Evolutionary conservation across 2,797 vertebrate species (phyloP).

Genomic region (Percopsis omiscomaycus): DNA sequence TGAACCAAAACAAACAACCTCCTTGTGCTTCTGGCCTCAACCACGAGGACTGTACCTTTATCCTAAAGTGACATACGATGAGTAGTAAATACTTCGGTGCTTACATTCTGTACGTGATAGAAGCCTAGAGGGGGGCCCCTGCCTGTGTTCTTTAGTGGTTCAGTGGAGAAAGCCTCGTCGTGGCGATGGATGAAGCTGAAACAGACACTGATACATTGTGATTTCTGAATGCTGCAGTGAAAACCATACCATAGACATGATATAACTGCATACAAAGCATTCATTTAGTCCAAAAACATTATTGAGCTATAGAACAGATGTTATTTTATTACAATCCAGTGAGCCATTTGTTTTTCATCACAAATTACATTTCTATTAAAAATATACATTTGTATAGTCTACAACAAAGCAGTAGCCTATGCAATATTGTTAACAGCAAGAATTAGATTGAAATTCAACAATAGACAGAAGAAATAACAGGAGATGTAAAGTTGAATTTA

Average conservation of each 20-base stretch:
- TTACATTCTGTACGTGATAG: constrained; percentile 96
- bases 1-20: too few relatives aligned
- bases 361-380: too few relatives aligned
- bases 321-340: neutral
- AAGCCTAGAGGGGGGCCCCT: constrained; percentile 94
- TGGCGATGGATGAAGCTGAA: constrained; percentile 96
- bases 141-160: constrained; percentile 97
- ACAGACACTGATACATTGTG: neutral
- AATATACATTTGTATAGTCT: too few relatives aligned
- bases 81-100: constrained; percentile 28
- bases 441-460: too few relatives aligned
- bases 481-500: neutral
- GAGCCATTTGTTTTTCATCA: neutral
- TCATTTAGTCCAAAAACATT: neutral
- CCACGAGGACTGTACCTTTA: too few relatives aligned
- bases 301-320: neutral
- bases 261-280: neutral
- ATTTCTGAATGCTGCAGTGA: neutral
- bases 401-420: too few relatives aligned
- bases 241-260: too few relatives aligned
- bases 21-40: neutral
- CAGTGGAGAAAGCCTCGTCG: constrained; percentile 97
- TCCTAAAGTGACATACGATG: neutral
- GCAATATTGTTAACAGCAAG: too few relatives aligned
- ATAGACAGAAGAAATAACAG: too few relatives aligned